These are phyloP conservation scores for Macaca mulatta DNA, from an alignment of 2,113 vertebrate species.

Conservation along the genomic window DNA sequence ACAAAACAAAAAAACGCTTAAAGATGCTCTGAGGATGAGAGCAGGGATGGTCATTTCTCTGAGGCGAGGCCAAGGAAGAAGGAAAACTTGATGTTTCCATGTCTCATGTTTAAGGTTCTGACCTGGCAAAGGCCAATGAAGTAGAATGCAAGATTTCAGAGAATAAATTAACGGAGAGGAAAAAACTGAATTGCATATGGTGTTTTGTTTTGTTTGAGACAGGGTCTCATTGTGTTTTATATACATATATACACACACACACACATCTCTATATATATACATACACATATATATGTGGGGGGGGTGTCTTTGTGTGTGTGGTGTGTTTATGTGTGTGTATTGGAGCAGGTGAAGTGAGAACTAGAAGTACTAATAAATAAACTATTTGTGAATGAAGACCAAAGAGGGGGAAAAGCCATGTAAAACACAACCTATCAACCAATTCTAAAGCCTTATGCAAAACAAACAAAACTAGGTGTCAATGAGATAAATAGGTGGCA, in stretches of 20 bases:
- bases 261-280: no score
- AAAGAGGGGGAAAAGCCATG: not conserved
- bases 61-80: not conserved
- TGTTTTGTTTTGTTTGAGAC: no score
- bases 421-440: not conserved
- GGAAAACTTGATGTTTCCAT: not conserved
- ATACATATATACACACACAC: no score
- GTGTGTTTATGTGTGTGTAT: not conserved
- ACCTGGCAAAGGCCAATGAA: not conserved
- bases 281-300: no score
- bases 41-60: not conserved
- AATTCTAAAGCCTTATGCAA: not conserved
- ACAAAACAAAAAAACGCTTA: no score
- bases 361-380: not conserved
- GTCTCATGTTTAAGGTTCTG: not conserved
- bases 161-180: not conserved
- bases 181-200: not conserved
- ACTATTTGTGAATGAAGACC: not conserved
- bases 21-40: not conserved
- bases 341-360: not conserved
- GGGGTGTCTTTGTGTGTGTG: no score
- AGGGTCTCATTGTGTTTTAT: no score
- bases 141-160: not conserved
- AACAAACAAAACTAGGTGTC: not conserved
- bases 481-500: not conserved